Evolutionary conservation across 1,140 invertebrate genomes (phyloP), one percentile per base, ranked within the genome.

Genomic region (Brachionus sp.): DNA sequence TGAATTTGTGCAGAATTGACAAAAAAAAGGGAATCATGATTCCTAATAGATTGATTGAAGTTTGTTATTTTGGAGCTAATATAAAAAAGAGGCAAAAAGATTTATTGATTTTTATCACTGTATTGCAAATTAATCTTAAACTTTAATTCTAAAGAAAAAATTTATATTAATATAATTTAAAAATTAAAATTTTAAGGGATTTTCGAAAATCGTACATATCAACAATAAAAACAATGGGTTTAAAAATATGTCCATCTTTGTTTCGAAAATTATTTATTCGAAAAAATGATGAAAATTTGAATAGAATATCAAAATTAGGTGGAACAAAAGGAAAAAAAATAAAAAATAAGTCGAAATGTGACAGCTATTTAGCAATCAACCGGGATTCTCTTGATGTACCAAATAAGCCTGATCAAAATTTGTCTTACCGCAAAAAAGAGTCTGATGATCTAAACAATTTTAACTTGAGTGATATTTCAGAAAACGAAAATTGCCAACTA

Each of bases 121-220:
- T n/a, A n/a, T n/a, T n/a, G n/a, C n/a, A n/a, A n/a, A n/a, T n/a
- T n/a, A n/a, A n/a, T n/a, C n/a, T n/a, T n/a, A n/a, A n/a, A n/a
- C 23, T 62, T 16, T 68, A 7, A 16, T 25, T 33, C 4, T 6
- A 33, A 19, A 57, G n/a, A 57, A 16, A 57, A 57, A 57, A 9
- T 42, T 29, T 2, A 70, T 16, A 13, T 7, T 42, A 75, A 23
- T 75, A 35, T 77, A 33, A 7, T 46, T 53, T 29, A 46, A 78
- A 50, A 50, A 50, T 53, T 33, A 13, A 29, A n/a, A 13, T n/a
- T 46, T 50, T 25, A 16, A 80, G 77, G 57, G 77, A 80, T 44
- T 80, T 80, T 62, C 33, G 77, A 42, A 80, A 80, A 50, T 39
- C 77, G 13, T 80, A 80, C 16, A 39, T 80, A 10, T 62, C 77